Evolutionary conservation across 2,888 invertebrate species (phyloP), one percentile per base, ranked within the genome.

Genomic region (Catocala nupta): DNA sequence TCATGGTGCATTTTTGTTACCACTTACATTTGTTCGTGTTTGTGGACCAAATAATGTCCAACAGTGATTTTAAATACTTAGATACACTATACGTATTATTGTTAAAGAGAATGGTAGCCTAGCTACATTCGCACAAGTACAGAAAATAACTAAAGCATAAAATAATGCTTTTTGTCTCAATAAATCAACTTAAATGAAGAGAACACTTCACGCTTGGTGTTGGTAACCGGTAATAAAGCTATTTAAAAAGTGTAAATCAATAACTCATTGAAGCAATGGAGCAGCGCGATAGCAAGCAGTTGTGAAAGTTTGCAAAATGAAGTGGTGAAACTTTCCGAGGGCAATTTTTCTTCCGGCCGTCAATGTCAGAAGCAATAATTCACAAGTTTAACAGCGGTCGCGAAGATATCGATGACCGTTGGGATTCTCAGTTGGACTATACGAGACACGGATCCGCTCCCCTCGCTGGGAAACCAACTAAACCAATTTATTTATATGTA

Each of bases 341-440:
- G 87, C 85, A 87, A 90, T 90, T 90, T 91, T 90, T 91, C 90
- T 87, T 83, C 78, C 65, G 69, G 70, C 76, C 87, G 83, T 90
- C 90, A 90, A 86, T 86, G 88, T 90, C 88, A 84, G 84, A 78
- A 81, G 85, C 86, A 88, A 91, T 90, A 87, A 86, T 85, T 90
- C 87, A 88, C 81, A 84, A 87, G 80, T 87, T 87, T 81, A 69
- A 65, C 73, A 69, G 59, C 64, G 66, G 63, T 64, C 63, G 55
- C 69, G 64, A 63, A 65, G 71, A 75, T 70, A 70, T 69, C 71
- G 64, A 69, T 63, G 69, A 68, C 68, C 61, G 65, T 65, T 59
- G 66, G 73, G 72, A 75, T 71, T 76, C 65, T 55, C 54, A 55
- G 58, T 53, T 50, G 33, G 55, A 54, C 61, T 59, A 45, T 16